Evolutionary conservation across 2,797 vertebrate species (phyloP), one percentile per base, ranked within the genome.

Genomic region (Coregonus suidteri): DNA sequence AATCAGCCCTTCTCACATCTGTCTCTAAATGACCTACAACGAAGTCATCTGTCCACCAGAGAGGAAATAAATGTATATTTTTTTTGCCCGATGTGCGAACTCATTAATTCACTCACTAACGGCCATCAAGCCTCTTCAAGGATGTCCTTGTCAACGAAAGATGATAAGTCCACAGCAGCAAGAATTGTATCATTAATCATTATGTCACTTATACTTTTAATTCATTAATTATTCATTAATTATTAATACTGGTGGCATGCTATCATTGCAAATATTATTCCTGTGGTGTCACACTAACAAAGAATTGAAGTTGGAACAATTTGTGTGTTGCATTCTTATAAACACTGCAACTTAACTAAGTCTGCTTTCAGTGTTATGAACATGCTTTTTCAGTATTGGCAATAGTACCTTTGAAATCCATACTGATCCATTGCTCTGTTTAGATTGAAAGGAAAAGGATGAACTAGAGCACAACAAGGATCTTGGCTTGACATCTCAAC

Each of bases 1-100:
- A 80, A 83, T 83, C 75, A 69, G 56, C 77, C 34, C 65, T 66
- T 77, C 64, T 84, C 75, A 59, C 72, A 54, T 81, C 74, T 81
- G 78, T 79, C 75, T 77, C 53, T 34, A 41, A 51, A 53, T 85
- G 75, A 83, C 76, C 80, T 70, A 34, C 68, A 47, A 59, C 14
- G 16, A 77, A 79, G 35, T 41, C 59, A 82, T 80, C 74, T 53
- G 77, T 35, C 68, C 37, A 70, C 67, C 20, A 73, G 34, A 56
- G 75, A 41, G 65, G 47, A 71, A n/a, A 71, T 83, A 82, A 13
- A 41, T 47, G 37, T 14, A 35, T 37, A 31, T 37, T 16, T 25
- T 71, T 5, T 54, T 54, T n/a, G 53, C 16, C n/a, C 7, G 6
- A 47, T 70, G 31, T 47, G 30, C 9, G 59, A 25, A 64, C 20